These are phyloP conservation scores for Eublepharis macularius DNA, from an alignment of 2,113 vertebrate genomes.

Conservation along the genomic window DNA sequence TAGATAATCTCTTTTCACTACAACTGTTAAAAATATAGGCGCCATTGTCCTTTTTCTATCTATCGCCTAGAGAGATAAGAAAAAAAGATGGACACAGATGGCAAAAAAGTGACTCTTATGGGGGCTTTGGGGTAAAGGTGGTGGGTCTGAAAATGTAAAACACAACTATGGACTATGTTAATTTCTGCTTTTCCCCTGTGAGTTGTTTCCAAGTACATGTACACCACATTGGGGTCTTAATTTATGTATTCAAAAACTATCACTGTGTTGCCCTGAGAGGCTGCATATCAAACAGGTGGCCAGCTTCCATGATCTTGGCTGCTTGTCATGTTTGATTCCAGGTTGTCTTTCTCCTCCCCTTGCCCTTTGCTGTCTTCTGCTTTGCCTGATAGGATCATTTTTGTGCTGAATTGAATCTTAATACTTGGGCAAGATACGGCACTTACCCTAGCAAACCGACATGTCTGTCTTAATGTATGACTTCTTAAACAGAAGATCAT, in stretches of 20 bases:
- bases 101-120: too few relatives aligned
- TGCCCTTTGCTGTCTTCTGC: not conserved
- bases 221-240: not conserved
- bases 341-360: not conserved
- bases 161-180: too few relatives aligned
- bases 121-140: too few relatives aligned
- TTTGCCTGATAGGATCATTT: conserved; percentile 12
- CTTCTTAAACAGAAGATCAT: conserved; percentile 16
- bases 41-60: too few relatives aligned
- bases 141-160: too few relatives aligned
- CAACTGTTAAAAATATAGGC: too few relatives aligned
- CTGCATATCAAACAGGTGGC: conserved; percentile 16
- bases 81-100: too few relatives aligned
- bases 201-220: not conserved
- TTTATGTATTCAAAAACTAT: not conserved
- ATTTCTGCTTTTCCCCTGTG: too few relatives aligned
- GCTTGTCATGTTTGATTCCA: conserved; percentile 34
- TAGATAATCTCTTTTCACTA: too few relatives aligned
- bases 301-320: conserved; percentile 13
- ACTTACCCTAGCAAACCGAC: conserved; percentile 30
- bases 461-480: not conserved
- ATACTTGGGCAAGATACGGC: conserved; percentile 30
- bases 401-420: conserved; percentile 35
- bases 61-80: too few relatives aligned
- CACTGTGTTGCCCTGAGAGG: not conserved